These are phyloP conservation scores for Salminus brasiliensis DNA, from an alignment of 2,113 vertebrate species.

Conservation along the genomic window DNA sequence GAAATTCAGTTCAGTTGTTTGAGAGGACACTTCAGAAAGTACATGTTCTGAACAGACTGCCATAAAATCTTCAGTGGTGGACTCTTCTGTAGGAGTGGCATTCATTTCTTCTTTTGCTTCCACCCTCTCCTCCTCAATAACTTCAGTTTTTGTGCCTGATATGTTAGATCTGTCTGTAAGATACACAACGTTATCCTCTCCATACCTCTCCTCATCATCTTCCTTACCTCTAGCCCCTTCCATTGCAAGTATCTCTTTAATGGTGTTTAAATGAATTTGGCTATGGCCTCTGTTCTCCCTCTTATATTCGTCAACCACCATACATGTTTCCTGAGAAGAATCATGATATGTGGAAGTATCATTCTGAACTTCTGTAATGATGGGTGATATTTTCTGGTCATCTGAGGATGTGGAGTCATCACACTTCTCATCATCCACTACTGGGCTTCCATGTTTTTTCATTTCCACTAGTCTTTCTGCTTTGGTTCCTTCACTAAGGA, in stretches of 20 bases:
- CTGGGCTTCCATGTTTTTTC: not conserved
- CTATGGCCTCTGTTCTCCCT: not conserved
- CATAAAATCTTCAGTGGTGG: too few species aligned
- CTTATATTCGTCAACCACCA: not conserved
- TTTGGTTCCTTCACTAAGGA: not conserved
- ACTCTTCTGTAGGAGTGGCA: not conserved
- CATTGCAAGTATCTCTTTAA: not conserved
- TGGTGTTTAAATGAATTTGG: not conserved
- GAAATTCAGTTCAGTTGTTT: not conserved
- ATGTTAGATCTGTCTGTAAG: not conserved
- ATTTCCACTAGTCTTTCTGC: not conserved
- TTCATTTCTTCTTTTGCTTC: conserved; percentile 7
- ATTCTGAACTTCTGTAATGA: conserved; percentile 6
- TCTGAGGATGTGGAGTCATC: not conserved
- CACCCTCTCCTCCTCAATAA: not conserved
- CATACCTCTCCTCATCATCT: too few species aligned
- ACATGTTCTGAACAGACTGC: too few species aligned
- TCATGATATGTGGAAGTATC: not conserved
- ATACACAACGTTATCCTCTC: not conserved
- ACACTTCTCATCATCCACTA: too few species aligned
- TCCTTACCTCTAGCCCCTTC: not conserved
- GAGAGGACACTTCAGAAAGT: not conserved
- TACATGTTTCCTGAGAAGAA: not conserved
- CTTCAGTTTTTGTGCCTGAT: not conserved
- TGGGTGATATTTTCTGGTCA: not conserved